Evolutionary conservation across 1,140 invertebrate genomes (phyloP).

Genomic region (Brachionus manjavacas): DNA sequence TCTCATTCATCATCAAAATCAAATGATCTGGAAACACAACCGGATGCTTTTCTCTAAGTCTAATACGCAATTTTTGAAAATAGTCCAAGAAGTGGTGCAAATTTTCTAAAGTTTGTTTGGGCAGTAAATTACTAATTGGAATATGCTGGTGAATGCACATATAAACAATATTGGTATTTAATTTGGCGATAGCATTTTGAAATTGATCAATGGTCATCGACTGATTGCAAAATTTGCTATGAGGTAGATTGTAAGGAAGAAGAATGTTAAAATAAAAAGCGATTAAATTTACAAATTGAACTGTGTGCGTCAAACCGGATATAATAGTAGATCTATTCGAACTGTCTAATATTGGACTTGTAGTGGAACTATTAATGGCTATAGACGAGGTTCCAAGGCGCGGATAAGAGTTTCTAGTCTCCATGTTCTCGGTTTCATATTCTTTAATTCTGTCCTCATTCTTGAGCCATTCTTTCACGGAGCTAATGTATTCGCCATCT

Average conservation of each 20-base stretch:
- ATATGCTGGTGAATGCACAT: constrained; percentile 28
- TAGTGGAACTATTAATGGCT: neutral
- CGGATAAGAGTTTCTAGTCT: neutral
- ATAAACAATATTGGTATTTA: constrained; percentile 37
- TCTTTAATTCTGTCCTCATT: constrained; percentile 15
- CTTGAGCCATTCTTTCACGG: neutral
- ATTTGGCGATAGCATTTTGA: constrained; percentile 39
- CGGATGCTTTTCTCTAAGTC: constrained; percentile 28
- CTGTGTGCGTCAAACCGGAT: constrained; percentile 24
- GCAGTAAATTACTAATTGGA: constrained; percentile 31
- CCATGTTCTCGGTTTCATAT: neutral
- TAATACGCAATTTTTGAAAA: constrained; percentile 25
- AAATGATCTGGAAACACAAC: constrained; percentile 32
- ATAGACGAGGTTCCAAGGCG: neutral
- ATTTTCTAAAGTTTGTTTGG: constrained; percentile 39
- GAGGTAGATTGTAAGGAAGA: constrained; percentile 33
- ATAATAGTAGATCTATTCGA: neutral
- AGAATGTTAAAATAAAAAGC: constrained; percentile 39
- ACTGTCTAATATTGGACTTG: neutral
- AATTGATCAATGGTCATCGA: neutral
- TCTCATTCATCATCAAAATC: constrained; percentile 20
- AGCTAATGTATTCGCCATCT: constrained; percentile 3
- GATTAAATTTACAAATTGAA: constrained; percentile 39
- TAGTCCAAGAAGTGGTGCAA: constrained; percentile 31
- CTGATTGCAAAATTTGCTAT: constrained; percentile 29